Base-by-base conservation (phyloP, 2,888 invertebrate species). In the Rhingia campestris region DNA sequence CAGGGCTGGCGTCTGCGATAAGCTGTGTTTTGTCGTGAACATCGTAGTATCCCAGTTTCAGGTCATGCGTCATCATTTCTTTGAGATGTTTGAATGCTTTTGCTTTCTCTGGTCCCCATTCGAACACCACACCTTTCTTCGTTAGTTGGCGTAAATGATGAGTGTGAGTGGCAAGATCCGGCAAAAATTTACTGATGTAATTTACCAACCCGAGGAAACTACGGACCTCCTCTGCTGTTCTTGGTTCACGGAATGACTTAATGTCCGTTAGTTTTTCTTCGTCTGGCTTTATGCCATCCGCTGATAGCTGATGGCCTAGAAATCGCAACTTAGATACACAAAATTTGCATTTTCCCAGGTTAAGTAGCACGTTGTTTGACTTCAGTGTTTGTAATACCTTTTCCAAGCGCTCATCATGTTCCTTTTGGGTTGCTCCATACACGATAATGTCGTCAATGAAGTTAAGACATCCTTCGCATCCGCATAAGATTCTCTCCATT, bases 371-470 rank as follows among this genome's bases (percentile, higher is more conserved):
- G 12, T 37, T 45, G 12, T 45, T 35, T 54, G 12, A 30, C 37
- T 63, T 53, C 12, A 64, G 41, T 14, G 30, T 22, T 0, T 41
- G 14, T 6, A 59, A 32, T 3, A 64, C 54, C 6, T 43, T 45
- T 10, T n/a, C 2, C 5, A 45, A 9, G 0, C 74, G 63, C 35
- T 32, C 37, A 35, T 74, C n/a, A 22, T 39, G 56, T 39, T 74
- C 64, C n/a, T 54, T 53, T 54, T 64, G 33, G 4, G 64, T 74
- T 33, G 30, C 30, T 12, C 47, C 74, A 22, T 51, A 54, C 33
- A 64, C 45, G n/a, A 74, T 41, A 43, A 74, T 64, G 30, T 74
- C 64, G 39, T 74, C 56, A 4, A 74, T 64, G 39, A 51, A 72
- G 32, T 53, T 61, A 4, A 59, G 30, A 32, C 59, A 59, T 4